These are phyloP conservation scores for Baronia brevicornis DNA, from an alignment of 2,888 invertebrate species.

Conservation along the genomic window DNA sequence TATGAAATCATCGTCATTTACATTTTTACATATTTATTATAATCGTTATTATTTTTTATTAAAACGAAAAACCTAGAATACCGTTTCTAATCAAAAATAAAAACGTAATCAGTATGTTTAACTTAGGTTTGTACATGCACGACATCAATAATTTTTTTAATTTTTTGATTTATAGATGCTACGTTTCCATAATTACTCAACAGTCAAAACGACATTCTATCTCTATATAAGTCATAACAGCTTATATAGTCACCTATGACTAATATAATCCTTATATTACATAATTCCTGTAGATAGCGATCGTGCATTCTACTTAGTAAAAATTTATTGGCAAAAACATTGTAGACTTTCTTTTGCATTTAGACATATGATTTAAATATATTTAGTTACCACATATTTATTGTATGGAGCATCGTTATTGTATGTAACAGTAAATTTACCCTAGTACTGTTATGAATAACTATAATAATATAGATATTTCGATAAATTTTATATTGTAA, in stretches of 20 bases:
- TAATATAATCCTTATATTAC: constrained; percentile 4
- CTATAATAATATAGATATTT: constrained; percentile 27
- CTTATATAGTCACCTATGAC: constrained; percentile 1
- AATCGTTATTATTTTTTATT: no score
- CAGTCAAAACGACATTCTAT: constrained; percentile 14
- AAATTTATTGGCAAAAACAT: constrained; percentile 73
- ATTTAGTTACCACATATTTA: constrained; percentile 20
- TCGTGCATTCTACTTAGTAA: constrained; percentile 28
- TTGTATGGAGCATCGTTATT: constrained; percentile 27
- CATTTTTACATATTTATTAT: no score
- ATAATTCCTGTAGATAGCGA: constrained; percentile 28
- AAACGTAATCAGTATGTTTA: no score
- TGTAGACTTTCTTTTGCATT: constrained; percentile 33
- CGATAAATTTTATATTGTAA: constrained; percentile 53
- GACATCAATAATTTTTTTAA: no score
- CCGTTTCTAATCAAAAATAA: no score
- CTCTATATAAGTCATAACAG: constrained; percentile 5
- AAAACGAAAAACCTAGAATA: no score
- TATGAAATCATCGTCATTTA: no score
- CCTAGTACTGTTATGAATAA: constrained; percentile 31
- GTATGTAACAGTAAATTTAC: constrained; percentile 32
- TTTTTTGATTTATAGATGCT: no score
- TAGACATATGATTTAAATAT: constrained; percentile 26
- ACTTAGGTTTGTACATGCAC: no score
- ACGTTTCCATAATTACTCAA: no score